Base-by-base conservation (phyloP, 2,113 vertebrate genomes). In the Ellobius talpinus region DNA sequence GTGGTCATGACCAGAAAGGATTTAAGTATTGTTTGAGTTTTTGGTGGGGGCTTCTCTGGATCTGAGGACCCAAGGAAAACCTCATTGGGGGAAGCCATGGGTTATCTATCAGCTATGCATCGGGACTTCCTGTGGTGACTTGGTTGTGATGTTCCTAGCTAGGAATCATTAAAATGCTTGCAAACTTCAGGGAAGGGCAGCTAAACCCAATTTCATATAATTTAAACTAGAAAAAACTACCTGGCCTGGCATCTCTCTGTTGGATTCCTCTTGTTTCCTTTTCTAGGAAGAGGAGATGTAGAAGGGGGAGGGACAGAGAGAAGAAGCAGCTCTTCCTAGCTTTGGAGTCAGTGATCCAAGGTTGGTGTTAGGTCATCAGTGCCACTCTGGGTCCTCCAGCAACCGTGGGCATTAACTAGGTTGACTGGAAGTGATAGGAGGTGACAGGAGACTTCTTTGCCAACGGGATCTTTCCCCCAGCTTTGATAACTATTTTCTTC, bases 141-240 rank as follows among this genome's bases (percentile, higher is more conserved):
- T 5, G 42, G 77, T 16, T 87, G 23, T 78, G 39, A 31, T 55
- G 47, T 55, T 70, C 36, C n/a, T 66, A n/a, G 74, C 84, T 3
- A 58, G 85, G 74, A 94, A 17, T 72, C 63, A 87, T 23, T 77
- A n/a, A 77, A 90, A 97, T 81, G 84, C 36, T 70, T 91, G 91
- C 47, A 26, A 94, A 94, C 36, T 85, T 93, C 39, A 94, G 42
- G 74, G 63, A 76, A 93, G 24, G 65, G 39, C n/a, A 76, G 66
- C 42, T 58, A 95, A 93, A 73, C 65, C 39, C 63, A 63, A 58
- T 79, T 47, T 73, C 19, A 7, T 90, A 50, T 21, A 47, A 31
- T 47, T 90, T 77, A 68, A 95, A 95, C 73, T 61, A 85, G 26
- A 50, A 19, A 65, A 87, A 42, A 52, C 26, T 12, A 70, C 36